Evolutionary conservation across 2,888 invertebrate species (phyloP), one percentile per base, ranked within the genome.

Genomic region (Scelioninae gen. 2): DNA sequence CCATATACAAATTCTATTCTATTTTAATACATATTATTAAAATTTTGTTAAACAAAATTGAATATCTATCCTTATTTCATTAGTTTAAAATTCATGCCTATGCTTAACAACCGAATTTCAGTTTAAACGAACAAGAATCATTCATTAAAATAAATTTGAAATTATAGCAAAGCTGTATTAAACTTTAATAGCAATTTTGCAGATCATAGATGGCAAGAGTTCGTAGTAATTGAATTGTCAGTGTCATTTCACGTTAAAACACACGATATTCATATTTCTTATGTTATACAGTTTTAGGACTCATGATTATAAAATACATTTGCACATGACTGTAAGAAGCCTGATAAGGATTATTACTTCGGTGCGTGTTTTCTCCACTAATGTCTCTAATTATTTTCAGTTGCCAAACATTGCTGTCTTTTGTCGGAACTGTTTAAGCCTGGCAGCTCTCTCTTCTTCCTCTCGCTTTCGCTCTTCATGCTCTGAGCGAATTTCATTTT

Each of bases 401-500:
- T 89, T 90, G 81, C 92, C 91, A 80, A 96, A 96, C 82, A 96
- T 87, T 45, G 94, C 93, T 35, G 96, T 94, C 86, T 95, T 95
- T 86, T 96, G 93, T 86, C 94, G 92, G 86, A 97, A 97, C 81
- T 93, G 92, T 82, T 92, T 92, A 83, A 92, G 91, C 77, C 96
- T 89, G 72, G 91, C 87, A 18, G 93, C 93, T 81, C 91, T 93
- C 79, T 96, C 95, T 83, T 96, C 95, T 64, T 95, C 94, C 80
- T 93, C 90, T 57, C 92, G 90, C 76, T 93, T 92, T 78, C 94
- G 91, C 81, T 96, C 94, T 82, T 96, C 96, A 84, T 97, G 96
- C 84, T 97, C 97, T 86, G 93, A 91, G 71, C 94, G 90, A 75
- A 97, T 96, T 87, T 97, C 97, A 77, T 93, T 92, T 83, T 96